Conservation (phyloP, 2,113 vertebrate genomes). For the Camarhynchus parvulus region DNA sequence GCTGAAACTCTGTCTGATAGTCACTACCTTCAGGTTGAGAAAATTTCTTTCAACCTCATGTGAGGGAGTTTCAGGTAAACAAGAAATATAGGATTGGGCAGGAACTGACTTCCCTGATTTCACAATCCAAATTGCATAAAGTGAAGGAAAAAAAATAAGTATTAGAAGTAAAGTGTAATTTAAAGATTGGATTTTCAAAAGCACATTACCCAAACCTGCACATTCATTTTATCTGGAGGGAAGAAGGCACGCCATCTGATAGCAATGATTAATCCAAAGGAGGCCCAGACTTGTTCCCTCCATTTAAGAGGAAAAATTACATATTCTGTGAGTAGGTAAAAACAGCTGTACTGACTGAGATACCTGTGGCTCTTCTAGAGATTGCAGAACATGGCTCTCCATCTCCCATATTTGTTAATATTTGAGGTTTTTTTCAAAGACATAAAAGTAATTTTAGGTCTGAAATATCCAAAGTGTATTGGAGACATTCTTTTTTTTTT, state of each 20-base stretch:
- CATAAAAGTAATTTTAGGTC: background rate
- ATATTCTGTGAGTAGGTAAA: background rate
- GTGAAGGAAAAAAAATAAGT: background rate
- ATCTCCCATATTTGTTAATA: background rate
- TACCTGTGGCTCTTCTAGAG: background rate
- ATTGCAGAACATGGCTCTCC: background rate
- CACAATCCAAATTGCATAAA: slow-evolving; percentile 32
- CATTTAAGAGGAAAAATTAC: background rate
- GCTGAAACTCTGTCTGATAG: background rate
- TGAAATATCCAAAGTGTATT: background rate
- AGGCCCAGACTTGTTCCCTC: slow-evolving; percentile 40
- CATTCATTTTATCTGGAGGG: slow-evolving; percentile 9
- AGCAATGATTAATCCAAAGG: slow-evolving; percentile 26
- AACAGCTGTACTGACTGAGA: background rate
- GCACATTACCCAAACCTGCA: background rate
- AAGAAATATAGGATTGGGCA: background rate
- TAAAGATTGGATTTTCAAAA: slow-evolving; percentile 47
- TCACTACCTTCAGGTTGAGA: background rate
- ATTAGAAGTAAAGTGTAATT: slow-evolving; percentile 22
- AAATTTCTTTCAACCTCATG: background rate
- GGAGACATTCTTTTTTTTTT: background rate
- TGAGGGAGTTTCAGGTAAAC: background rate
- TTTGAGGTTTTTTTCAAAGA: background rate
- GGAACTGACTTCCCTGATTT: background rate
- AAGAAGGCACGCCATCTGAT: slow-evolving; percentile 35